A percentile compares a stretch with the other conserved stretches of the same genome.
Evolutionary conservation across 2,888 invertebrate species (phyloP).

Genomic region (Sphecodes monilicornis): DNA sequence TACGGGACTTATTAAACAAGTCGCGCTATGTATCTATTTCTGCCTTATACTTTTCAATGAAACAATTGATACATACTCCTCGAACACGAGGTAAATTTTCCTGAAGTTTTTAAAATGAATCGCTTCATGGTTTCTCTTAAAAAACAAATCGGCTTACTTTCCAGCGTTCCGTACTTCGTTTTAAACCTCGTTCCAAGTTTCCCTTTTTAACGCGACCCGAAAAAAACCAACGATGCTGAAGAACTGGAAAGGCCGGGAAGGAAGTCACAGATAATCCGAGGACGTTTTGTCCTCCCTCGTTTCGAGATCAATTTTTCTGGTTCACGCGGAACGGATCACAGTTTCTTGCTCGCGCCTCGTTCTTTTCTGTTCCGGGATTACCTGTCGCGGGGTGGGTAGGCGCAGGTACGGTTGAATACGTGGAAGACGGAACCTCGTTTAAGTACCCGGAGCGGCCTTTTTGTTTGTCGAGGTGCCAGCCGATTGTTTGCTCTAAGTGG

Average conservation of each 20-base stretch:
- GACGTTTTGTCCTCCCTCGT: conserved; percentile 20
- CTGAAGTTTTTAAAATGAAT: no score
- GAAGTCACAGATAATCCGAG: conserved; percentile 28
- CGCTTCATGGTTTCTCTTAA: no score
- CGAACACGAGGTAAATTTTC: no score
- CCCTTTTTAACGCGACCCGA: neutral
- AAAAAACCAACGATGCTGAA: neutral
- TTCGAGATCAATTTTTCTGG: conserved; percentile 31
- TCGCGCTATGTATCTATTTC: no score
- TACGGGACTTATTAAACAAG: no score
- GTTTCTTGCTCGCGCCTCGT: conserved; percentile 18
- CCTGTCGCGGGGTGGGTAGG: neutral
- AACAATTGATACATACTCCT: no score
- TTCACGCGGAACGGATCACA: neutral
- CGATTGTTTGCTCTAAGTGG: conserved; percentile 46
- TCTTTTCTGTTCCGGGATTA: conserved; percentile 12
- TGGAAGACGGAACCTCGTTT: conserved; percentile 12
- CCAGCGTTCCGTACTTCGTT: no score
- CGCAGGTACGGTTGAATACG: conserved; percentile 19
- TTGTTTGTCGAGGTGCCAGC: conserved; percentile 47
- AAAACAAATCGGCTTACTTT: no score
- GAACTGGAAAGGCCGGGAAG: neutral
- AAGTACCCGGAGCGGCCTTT: conserved; percentile 39
- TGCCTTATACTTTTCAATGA: no score
- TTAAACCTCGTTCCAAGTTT: no score